These are phyloP conservation scores for Trogon surrucura DNA, from an alignment of 2,113 vertebrate genomes.

Conservation along the genomic window DNA sequence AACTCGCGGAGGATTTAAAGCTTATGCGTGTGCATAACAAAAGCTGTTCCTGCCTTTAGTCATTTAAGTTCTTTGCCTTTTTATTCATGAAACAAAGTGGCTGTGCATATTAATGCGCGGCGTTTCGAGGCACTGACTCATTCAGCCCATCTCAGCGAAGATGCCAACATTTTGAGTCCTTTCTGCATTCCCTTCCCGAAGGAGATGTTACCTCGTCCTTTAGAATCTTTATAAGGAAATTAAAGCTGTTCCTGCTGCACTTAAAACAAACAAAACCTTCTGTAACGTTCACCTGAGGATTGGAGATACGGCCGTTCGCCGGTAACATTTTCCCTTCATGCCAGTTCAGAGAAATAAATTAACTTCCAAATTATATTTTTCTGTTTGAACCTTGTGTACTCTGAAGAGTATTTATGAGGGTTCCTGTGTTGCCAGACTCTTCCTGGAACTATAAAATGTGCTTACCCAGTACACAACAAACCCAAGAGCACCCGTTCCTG, in stretches of 20 bases:
- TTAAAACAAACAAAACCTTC: conserved; percentile 1
- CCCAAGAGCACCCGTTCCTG: not conserved
- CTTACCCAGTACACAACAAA: not conserved
- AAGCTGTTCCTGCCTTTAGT: conserved; percentile 38
- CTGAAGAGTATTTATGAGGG: not conserved
- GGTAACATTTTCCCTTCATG: not conserved
- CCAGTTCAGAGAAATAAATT: conserved; percentile 34
- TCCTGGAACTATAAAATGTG: not conserved
- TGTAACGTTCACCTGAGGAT: conserved; percentile 8
- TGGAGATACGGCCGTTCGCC: not conserved
- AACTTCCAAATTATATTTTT: not conserved
- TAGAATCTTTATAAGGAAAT: conserved; percentile 55
- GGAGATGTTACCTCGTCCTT: conserved; percentile 19
- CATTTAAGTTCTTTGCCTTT: not conserved
- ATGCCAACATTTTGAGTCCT: conserved; percentile 29
- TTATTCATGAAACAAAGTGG: conserved; percentile 36
- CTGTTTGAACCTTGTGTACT: conserved; percentile 13
- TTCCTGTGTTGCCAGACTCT: not conserved
- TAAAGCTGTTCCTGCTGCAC: conserved; percentile 2
- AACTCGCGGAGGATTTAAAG: not conserved
- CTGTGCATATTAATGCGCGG: conserved; percentile 8
- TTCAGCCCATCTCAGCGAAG: not conserved
- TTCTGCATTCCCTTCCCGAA: not conserved
- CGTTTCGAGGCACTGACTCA: not conserved
- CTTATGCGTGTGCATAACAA: not conserved